Conservation (phyloP, 2,888 invertebrate genomes). For the Phorcus lineatus region DNA sequence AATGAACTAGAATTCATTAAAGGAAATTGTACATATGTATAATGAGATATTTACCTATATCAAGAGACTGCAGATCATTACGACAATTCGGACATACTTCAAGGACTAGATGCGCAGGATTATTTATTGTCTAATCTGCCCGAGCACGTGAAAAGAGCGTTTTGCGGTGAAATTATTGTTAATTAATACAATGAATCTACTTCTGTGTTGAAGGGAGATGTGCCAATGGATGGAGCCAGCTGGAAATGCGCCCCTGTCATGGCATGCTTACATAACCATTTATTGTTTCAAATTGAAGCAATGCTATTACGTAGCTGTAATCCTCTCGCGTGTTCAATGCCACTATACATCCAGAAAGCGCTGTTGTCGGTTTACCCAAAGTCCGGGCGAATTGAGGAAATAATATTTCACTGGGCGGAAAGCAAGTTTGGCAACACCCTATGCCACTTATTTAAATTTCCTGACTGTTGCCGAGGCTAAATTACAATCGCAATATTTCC, state of each 20-base stretch:
- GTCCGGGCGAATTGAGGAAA: conserved; percentile 20
- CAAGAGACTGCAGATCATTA: too few relatives aligned
- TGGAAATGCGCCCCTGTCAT: not conserved
- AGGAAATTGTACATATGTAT: too few relatives aligned
- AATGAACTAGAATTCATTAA: too few relatives aligned
- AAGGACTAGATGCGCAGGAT: too few relatives aligned
- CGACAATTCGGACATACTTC: too few relatives aligned
- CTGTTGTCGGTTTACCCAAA: not conserved
- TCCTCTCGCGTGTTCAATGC: not conserved
- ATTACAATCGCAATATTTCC: conserved; percentile 6
- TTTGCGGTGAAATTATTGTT: not conserved
- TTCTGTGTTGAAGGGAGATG: not conserved
- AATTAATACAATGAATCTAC: conserved; percentile 10
- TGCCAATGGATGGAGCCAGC: not conserved
- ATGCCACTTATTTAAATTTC: conserved; percentile 20
- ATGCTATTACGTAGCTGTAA: not conserved
- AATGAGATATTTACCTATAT: too few relatives aligned
- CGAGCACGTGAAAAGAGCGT: not conserved
- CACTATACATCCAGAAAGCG: not conserved
- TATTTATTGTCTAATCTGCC: not conserved
- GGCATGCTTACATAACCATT: conserved; percentile 13
- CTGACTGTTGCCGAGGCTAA: not conserved
- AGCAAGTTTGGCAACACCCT: conserved; percentile 17
- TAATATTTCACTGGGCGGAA: conserved; percentile 22
- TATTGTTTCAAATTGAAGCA: conserved; percentile 6